These are phyloP conservation scores for Amphipyra berbera DNA, from an alignment of 2,888 invertebrate genomes.

Conservation along the genomic window DNA sequence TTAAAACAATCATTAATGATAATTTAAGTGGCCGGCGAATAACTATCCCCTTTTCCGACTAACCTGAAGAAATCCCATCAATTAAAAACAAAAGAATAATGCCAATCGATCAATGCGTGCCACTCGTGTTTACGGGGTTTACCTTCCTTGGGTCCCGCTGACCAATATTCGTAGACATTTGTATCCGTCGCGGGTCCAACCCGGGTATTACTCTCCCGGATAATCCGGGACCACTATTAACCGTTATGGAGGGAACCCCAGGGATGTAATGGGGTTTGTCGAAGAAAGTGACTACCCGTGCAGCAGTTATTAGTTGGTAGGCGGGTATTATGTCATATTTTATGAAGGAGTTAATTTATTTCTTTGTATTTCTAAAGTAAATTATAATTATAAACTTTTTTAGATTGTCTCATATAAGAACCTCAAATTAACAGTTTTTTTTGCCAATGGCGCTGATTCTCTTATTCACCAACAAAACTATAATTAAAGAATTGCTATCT, in stretches of 20 bases:
- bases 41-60: too few species aligned
- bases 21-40: too few species aligned
- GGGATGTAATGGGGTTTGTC: conserved; percentile 52
- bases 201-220: conserved; percentile 66
- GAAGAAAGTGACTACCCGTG: conserved; percentile 24
- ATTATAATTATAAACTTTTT: too few species aligned
- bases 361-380: too few species aligned
- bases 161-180: conserved; percentile 73
- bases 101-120: conserved; percentile 20
- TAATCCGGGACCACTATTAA: conserved; percentile 78
- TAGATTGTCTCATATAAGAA: too few species aligned
- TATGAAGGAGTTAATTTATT: too few species aligned
- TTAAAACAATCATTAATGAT: too few species aligned
- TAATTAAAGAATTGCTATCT: too few species aligned
- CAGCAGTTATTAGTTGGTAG: neutral
- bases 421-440: too few species aligned
- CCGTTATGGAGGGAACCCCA: conserved; percentile 62
- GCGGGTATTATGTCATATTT: neutral
- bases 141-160: conserved; percentile 58
- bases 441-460: too few species aligned
- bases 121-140: conserved; percentile 16
- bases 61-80: neutral
- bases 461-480: too few species aligned
- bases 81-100: conserved; percentile 13
- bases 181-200: conserved; percentile 66